Percentiles rank a stretch among this genome's conserved stretches.
phyloP scores from a whole-genome alignment of 2,113 vertebrate species.

The Colossoma macropomum region DNA sequence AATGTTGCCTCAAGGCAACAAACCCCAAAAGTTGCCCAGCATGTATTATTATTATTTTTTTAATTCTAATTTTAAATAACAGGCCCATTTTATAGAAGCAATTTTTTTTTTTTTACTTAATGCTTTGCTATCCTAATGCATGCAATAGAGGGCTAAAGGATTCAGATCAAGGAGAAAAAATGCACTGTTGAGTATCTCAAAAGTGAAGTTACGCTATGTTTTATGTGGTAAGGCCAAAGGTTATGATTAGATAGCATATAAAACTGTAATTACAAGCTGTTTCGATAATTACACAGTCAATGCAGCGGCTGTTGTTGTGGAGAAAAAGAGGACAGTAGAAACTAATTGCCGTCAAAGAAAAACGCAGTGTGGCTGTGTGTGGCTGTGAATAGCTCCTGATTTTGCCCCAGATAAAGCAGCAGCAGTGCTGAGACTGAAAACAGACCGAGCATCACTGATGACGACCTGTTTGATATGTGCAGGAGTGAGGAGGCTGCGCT shows the following conservation, averaged over 20 bases:
- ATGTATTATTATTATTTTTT: no score
- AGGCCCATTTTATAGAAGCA: no score
- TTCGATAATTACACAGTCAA: conserved; percentile 14
- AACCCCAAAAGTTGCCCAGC: no score
- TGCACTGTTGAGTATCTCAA: no score
- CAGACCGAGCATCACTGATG: conserved; percentile 20
- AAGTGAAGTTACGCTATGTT: background rate
- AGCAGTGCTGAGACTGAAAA: background rate
- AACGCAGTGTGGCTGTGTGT: background rate
- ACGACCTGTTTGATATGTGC: conserved; percentile 31
- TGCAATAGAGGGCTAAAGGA: no score
- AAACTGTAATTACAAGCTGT: conserved; percentile 35
- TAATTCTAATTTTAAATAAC: no score
- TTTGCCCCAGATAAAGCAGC: conserved; percentile 34
- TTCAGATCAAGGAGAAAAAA: no score
- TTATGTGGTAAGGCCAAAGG: conserved; percentile 7
- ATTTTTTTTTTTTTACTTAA: no score
- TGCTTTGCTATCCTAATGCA: no score
- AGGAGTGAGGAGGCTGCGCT: conserved; percentile 15
- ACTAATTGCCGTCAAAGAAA: conserved; percentile 8
- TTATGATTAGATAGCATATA: conserved; percentile 19
- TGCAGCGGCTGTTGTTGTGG: background rate
- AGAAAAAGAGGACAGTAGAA: conserved; percentile 9
- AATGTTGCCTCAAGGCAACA: no score
- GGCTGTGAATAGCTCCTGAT: conserved; percentile 1